Evolutionary conservation across 1,140 invertebrate species (phyloP).

Genomic region (Belonocnema kinseyi): DNA sequence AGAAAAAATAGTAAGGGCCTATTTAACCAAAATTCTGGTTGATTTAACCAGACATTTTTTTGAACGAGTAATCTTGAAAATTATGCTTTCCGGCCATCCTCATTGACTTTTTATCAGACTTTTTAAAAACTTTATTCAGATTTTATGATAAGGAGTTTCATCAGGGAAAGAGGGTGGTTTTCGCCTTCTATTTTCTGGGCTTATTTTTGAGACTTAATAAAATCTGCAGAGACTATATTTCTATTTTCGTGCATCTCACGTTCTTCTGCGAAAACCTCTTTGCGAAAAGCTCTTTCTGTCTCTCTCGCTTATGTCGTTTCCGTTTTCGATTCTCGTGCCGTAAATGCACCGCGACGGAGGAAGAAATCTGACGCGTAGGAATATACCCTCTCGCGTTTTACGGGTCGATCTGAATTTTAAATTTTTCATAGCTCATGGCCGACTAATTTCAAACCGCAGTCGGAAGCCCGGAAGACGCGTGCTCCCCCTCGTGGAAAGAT

Average conservation of each 20-base stretch:
- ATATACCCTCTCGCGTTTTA: conserved; percentile 44
- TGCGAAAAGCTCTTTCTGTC: conserved; percentile 6
- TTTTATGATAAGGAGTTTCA: conserved; percentile 9
- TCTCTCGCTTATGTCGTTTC: conserved; percentile 13
- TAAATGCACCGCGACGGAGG: conserved; percentile 33
- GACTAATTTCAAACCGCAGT: conserved; percentile 51
- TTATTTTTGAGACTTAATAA: conserved; percentile 25
- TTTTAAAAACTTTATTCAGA: conserved; percentile 6
- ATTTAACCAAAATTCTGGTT: too few relatives aligned
- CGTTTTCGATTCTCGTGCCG: conserved; percentile 9
- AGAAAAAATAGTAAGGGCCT: too few relatives aligned
- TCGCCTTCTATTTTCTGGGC: conserved; percentile 22
- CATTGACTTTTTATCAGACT: not conserved
- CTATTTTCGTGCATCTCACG: conserved; percentile 16
- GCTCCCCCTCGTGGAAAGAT: not conserved
- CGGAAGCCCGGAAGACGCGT: conserved; percentile 9
- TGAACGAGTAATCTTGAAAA: too few relatives aligned
- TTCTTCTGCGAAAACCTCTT: conserved; percentile 14
- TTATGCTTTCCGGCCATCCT: too few relatives aligned
- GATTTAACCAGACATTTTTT: too few relatives aligned
- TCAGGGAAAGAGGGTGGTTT: conserved; percentile 15
- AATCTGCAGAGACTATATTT: not conserved
- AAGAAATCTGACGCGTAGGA: conserved; percentile 16
- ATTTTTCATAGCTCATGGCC: conserved; percentile 49
- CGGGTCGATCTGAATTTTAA: conserved; percentile 58